Base-by-base conservation (phyloP, 2,797 vertebrate genomes). In the Halcyon smyrnensis region DNA sequence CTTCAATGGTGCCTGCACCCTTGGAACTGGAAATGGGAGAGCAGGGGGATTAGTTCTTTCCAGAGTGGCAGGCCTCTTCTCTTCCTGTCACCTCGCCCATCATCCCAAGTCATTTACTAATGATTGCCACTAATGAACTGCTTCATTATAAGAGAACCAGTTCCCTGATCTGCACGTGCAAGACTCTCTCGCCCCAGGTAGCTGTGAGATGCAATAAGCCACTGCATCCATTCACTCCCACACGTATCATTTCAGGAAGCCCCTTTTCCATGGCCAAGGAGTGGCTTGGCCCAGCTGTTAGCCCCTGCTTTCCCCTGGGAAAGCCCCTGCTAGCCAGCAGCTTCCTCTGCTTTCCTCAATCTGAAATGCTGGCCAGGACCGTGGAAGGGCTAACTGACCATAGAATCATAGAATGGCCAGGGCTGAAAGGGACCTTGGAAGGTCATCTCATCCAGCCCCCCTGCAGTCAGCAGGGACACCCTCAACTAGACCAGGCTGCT, bases 11-110 rank as follows among this genome's bases (percentile, higher is more conserved):
- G 80, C 12, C 64, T 32, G 15, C 15, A 64, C 15, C 36, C 67
- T 48, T 59, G 37, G 25, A 39, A 11, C 25, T 36, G 14, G 51
- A 83, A 25, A 23, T 3, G 13, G 6, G 24, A 45, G 27, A 41
- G 7, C 77, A 45, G 39, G 83, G 69, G 51, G 37, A 30, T 34
- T 45, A 11, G 21, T 65, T 41, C 79, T 67, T 59, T n/a, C 53
- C 34, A 4, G 51, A 57, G 37, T 0, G 3, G n/a, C 21, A 53
- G 13, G 30, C 2, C 27, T n/a, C 21, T 12, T 70, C 37, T 13
- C 12, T n/a, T 46, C 27, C 45, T 36, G 30, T 24, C 23, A 41
- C 43, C 45, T 77, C 59, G 34, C 12, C 3, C 3, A 36, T 5
- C 24, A 23, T 16, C 20, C 51, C 46, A 45, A 45, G 36, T 19